Percentiles rank a stretch among this genome's conserved stretches.
phyloP scores from a whole-genome alignment of 2,888 invertebrate species.

The Gymnosoma rotundatum region DNA sequence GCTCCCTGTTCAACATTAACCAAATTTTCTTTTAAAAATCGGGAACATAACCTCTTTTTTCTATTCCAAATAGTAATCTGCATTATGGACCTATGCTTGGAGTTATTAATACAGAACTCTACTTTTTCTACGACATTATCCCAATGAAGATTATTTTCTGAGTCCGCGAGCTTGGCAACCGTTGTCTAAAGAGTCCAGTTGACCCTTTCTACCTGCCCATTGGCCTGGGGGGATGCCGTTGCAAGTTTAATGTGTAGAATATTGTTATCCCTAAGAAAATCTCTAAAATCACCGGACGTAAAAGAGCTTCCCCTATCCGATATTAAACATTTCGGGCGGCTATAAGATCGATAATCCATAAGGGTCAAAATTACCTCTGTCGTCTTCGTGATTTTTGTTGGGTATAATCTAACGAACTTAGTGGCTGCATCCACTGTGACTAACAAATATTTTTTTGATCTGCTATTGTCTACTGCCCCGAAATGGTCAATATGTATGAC shows the following conservation, averaged over 20 bases:
- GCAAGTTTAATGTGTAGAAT: background rate
- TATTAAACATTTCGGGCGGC: constrained; percentile 63
- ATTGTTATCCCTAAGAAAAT: constrained; percentile 23
- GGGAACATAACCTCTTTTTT: constrained; percentile 52
- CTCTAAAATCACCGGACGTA: constrained; percentile 22
- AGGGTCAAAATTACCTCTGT: constrained; percentile 59
- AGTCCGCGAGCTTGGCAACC: constrained; percentile 58
- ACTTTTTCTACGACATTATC: constrained; percentile 54
- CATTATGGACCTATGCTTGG: constrained; percentile 56
- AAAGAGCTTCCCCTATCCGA: background rate
- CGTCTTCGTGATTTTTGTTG: constrained; percentile 44
- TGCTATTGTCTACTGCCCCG: constrained; percentile 45
- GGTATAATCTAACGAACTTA: too few relatives aligned
- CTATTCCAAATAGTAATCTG: constrained; percentile 65
- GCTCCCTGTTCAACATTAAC: background rate
- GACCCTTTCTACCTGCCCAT: constrained; percentile 72
- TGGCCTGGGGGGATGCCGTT: constrained; percentile 63
- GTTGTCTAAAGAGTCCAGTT: constrained; percentile 70
- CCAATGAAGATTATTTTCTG: constrained; percentile 42
- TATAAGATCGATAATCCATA: constrained; percentile 68
- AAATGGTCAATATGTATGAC: constrained; percentile 56
- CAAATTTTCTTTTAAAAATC: constrained; percentile 59
- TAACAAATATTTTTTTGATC: constrained; percentile 45
- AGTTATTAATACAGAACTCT: constrained; percentile 55
- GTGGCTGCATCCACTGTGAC: constrained; percentile 52